Evolutionary conservation across 2,113 vertebrate species (phyloP).

Genomic region (Mionectes macconnelli): DNA sequence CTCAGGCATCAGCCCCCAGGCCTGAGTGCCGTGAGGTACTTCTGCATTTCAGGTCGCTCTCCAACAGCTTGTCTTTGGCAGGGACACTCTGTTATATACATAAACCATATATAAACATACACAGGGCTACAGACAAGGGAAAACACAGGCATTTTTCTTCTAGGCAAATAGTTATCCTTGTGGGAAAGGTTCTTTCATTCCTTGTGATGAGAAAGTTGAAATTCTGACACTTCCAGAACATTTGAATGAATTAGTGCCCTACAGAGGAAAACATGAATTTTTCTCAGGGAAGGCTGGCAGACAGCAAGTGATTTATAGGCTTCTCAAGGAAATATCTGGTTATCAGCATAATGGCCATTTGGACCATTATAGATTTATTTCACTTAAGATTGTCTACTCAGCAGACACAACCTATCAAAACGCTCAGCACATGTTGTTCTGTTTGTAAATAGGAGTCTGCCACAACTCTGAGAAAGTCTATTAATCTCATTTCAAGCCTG

Average conservation of each 20-base stretch:
- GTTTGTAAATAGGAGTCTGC: background rate
- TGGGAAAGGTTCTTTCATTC: background rate
- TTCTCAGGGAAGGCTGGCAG: background rate
- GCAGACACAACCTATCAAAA: background rate
- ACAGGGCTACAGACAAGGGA: background rate
- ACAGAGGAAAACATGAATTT: background rate
- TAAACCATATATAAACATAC: background rate
- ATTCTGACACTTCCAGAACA: background rate
- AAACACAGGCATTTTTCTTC: background rate
- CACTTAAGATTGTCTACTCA: background rate
- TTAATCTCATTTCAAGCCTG: background rate
- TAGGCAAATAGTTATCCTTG: background rate
- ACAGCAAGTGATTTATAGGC: background rate
- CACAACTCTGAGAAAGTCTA: background rate
- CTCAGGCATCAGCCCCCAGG: background rate
- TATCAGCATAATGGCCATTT: background rate
- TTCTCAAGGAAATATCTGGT: background rate
- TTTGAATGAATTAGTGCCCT: background rate
- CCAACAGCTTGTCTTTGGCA: slow-evolving; percentile 1
- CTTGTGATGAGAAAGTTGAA: background rate
- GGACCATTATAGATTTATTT: background rate
- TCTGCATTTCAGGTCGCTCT: background rate
- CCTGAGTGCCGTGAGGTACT: background rate
- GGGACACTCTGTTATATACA: background rate
- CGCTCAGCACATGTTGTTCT: background rate